Base-by-base conservation (phyloP, 1,140 invertebrate genomes). In the Periplaneta americana region DNA sequence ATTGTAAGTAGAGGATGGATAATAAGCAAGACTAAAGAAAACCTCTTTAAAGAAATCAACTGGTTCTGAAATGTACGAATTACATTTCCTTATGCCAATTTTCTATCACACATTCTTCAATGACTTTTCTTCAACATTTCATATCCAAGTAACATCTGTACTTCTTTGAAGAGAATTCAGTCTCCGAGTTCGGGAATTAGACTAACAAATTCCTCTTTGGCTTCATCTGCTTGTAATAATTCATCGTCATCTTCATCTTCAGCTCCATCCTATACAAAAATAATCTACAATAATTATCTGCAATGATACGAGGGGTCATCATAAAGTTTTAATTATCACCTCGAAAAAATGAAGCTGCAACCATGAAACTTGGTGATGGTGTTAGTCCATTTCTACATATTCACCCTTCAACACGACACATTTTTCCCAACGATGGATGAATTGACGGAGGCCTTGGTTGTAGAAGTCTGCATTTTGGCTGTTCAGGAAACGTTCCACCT, bases 201-300 rank as follows among this genome's bases (percentile, higher is more conserved):
- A 31, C 18, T 34, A 34, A 36, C 35, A 28, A 36, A 22, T 28
- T 83, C 84, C 74, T 86, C 84, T 48, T 85, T 84, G 48, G 83
- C 83, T 81, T 86, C 84, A n/a, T 83, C 84, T n/a, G 84, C 84
- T 81, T 83, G 83, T 76, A 84, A 82, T 15, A 85, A 83, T 31
- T 87, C 85, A 80, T 87, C 86, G 66, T 88, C 85, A 28, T 89
- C 88, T 74, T 91, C 89, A 34, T 89, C 87, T 57, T 90, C 87
- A 37, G 90, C 89, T 34, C 85, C 87, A 39, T 89, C 88, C 32
- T 91, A 85, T 57, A 17, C 83, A 82, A 79, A 80, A 66, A 6
- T 66, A 9, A 66, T 28, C 48, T 28, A 1, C 13, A 66, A 11
- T 66, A 6, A 3, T 28, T 9, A 66, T 28, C 10, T 28, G 22